Evolutionary conservation across 2,888 invertebrate genomes (phyloP).

Genomic region (Tanytarsus gracilentus): DNA sequence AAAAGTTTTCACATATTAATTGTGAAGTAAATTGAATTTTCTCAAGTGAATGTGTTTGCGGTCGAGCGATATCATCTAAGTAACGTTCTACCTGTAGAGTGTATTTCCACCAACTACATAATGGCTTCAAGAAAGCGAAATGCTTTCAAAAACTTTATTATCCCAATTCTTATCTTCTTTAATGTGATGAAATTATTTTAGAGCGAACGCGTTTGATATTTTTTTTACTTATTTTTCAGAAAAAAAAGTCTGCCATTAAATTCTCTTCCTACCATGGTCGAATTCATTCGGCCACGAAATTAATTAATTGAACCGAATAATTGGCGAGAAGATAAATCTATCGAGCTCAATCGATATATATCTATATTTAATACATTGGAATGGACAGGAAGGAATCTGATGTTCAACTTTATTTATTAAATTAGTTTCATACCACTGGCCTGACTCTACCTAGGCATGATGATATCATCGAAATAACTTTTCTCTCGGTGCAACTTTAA

Average conservation of each 20-base stretch:
- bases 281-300: slow-evolving; percentile 17
- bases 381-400: too few relatives aligned
- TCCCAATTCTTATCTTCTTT: not conserved
- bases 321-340: slow-evolving; percentile 19
- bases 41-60: slow-evolving; percentile 16
- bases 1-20: slow-evolving; percentile 4
- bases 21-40: slow-evolving; percentile 24
- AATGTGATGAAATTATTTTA: not conserved
- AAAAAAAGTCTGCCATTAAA: not conserved
- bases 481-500: too few relatives aligned
- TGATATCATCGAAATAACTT: not conserved
- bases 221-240: not conserved
- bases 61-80: slow-evolving; percentile 19
- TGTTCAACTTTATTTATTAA: not conserved
- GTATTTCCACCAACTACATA: too few relatives aligned
- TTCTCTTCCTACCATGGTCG: not conserved
- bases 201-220: not conserved
- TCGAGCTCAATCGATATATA: not conserved
- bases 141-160: not conserved
- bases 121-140: not conserved
- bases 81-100: slow-evolving; percentile 24
- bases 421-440: slow-evolving; percentile 18
- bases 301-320: slow-evolving; percentile 28
- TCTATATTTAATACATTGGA: not conserved
- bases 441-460: not conserved